Conservation (phyloP, 2,888 invertebrate genomes). For the Laothoe populi region DNA sequence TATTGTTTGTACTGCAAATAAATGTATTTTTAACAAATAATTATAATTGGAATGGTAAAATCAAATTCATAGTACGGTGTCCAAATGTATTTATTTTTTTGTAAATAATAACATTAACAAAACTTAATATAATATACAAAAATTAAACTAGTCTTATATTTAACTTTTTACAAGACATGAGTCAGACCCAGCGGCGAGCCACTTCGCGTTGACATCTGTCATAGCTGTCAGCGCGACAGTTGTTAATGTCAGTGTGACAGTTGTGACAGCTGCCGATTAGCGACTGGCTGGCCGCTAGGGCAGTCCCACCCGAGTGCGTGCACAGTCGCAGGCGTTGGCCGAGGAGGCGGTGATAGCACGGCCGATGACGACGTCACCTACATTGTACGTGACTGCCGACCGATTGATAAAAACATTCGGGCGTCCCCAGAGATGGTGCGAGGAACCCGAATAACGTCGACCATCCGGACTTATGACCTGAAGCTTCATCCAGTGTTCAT, state of each 20-base stretch:
- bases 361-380: constrained; percentile 73
- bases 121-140: constrained; percentile 63
- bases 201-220: constrained; percentile 60
- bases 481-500: constrained; percentile 22
- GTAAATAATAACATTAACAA: constrained; percentile 72
- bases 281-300: constrained; percentile 75
- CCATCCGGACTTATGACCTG: constrained; percentile 46
- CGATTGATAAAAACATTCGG: constrained; percentile 71
- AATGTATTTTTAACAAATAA: no score
- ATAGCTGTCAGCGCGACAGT: constrained; percentile 40
- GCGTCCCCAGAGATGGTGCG: constrained; percentile 51
- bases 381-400: constrained; percentile 78
- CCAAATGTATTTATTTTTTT: constrained; percentile 84
- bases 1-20: no score
- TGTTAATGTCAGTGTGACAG: constrained; percentile 37
- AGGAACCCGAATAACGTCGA: constrained; percentile 67
- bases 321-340: constrained; percentile 82
- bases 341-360: constrained; percentile 50
- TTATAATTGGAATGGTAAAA: neutral
- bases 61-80: constrained; percentile 64
- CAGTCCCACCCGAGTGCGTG: constrained; percentile 75
- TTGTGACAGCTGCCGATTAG: constrained; percentile 43
- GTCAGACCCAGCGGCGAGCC: constrained; percentile 72
- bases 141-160: constrained; percentile 77
- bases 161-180: constrained; percentile 82